These are phyloP conservation scores for Theropithecus gelada DNA, from an alignment of 2,113 vertebrate species.

Conservation along the genomic window DNA sequence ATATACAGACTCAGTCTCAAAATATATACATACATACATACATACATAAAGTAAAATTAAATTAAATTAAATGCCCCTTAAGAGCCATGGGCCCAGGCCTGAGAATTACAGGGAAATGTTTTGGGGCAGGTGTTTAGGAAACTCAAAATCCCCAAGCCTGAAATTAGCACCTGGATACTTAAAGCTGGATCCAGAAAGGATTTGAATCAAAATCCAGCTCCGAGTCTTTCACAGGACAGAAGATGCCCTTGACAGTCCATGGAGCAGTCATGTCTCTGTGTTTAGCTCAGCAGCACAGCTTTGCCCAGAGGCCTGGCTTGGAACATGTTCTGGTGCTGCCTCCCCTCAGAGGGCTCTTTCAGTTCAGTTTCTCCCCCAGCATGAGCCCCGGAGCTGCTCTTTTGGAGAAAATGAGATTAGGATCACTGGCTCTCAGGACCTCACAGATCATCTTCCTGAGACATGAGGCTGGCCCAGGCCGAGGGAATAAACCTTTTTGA, in stretches of 20 bases:
- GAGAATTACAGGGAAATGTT: background rate
- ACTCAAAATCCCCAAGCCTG: background rate
- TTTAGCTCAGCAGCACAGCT: background rate
- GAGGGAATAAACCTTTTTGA: slow-evolving; percentile 1
- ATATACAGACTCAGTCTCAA: too few species aligned
- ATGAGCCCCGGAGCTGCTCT: background rate
- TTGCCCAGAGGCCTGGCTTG: background rate
- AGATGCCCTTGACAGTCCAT: background rate
- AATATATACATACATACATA: too few species aligned
- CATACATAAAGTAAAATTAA: too few species aligned
- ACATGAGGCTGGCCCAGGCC: background rate
- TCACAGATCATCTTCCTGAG: slow-evolving; percentile 41
- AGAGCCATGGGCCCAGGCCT: background rate
- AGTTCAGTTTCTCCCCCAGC: background rate
- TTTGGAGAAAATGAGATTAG: background rate
- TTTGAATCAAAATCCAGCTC: background rate
- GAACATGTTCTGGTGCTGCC: background rate
- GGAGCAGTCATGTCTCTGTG: background rate
- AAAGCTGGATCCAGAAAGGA: background rate
- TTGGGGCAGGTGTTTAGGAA: background rate
- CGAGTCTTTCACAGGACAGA: background rate
- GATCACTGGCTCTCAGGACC: background rate
- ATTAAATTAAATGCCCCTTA: too few species aligned
- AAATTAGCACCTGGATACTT: background rate
- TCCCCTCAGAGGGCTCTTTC: background rate